Evolutionary conservation across 2,888 invertebrate species (phyloP), one percentile per base, ranked within the genome.

Genomic region (Cerastoderma edule): DNA sequence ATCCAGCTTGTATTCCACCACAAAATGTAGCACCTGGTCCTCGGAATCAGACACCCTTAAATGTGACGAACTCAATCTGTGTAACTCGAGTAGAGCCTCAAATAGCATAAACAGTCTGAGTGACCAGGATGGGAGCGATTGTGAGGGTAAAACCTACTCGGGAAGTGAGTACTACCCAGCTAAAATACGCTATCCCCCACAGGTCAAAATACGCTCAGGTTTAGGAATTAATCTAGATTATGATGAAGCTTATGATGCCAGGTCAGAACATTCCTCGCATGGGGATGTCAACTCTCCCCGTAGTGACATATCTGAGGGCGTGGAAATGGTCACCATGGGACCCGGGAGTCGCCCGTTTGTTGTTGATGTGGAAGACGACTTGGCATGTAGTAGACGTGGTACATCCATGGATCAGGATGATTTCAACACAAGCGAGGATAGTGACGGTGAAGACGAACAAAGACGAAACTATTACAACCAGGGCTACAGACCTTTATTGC

Each of bases 231-330:
- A 77, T 44, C 33, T 81, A 24, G 81, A 87, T n/a, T 88, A 82
- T 65, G 89, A 89, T 69, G 87, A 88, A 67, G 88, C 82, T 6
- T 78, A 85, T 60, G 83, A 84, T 44, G 85, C 86, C 19, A 86
- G 86, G 30, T 85, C 87, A 1, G 89, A 88, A 28, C 85, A 80
- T 32, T 83, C 82, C 22, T 87, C 87, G 19, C 76, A 70, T 46
- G 78, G 80, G 57, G 78, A 80, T 24, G 60, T 88, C 10, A 88
- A 88, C 57, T 89, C 88, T 0, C 88, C 89, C 0, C 84, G 88
- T 13, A 88, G 88, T 78, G 88, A 87, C 63, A 69, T 76, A 24
- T 86, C 87, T 13, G 82, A 78, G 3, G 85, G 84, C 2, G 80
- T 79, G 35, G 85, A 87, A 72, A 79, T 87, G 85, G 77, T 70